A percentile compares a stretch with the other conserved stretches of the same genome.
Conservation (phyloP, 2,888 invertebrate species). For the Epiperipatus broadwayi region DNA sequence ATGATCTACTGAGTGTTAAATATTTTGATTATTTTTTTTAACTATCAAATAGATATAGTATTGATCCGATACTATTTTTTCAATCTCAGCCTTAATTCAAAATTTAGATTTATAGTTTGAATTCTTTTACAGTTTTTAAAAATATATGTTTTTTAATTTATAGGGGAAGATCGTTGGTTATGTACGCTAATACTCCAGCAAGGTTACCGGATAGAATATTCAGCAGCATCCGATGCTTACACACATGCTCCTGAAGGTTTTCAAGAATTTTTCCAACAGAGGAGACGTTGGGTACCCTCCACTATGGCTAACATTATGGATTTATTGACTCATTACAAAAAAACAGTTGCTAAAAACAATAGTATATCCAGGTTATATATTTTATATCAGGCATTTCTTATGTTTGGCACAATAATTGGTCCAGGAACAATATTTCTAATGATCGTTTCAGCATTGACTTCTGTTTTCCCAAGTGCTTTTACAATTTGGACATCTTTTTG, state of each 20-base stretch:
- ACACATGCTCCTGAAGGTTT: conserved; percentile 43
- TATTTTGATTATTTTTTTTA: no score
- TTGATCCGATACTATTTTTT: no score
- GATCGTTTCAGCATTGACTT: conserved; percentile 70
- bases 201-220: conserved; percentile 32
- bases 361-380: conserved; percentile 87
- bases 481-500: conserved; percentile 89
- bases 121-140: no score
- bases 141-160: neutral
- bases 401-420: conserved; percentile 87
- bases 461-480: conserved; percentile 89
- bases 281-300: conserved; percentile 94
- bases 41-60: no score
- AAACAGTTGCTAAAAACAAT: conserved; percentile 86
- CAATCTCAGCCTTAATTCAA: no score
- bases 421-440: conserved; percentile 96
- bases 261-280: conserved; percentile 93
- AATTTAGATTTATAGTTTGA: no score
- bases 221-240: conserved; percentile 30
- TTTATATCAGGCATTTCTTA: conserved; percentile 52
- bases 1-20: no score
- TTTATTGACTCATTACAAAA: conserved; percentile 69
- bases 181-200: conserved; percentile 36
- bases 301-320: conserved; percentile 98
- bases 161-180: conserved; percentile 33